Evolutionary conservation across 2,888 invertebrate species (phyloP).

Genomic region (Caradrina kadenii): DNA sequence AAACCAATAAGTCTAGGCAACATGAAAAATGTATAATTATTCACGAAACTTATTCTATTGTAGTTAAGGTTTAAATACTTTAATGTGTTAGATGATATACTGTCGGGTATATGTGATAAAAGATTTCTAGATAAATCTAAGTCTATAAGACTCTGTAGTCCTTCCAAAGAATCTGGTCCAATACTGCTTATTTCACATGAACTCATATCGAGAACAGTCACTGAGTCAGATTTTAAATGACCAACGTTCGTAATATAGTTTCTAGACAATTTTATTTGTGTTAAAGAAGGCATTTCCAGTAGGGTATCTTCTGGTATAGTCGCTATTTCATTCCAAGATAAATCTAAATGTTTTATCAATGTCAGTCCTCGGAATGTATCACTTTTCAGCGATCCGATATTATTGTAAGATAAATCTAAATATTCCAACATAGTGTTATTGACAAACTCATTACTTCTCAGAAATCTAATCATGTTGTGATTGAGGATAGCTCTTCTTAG

Average conservation of each 20-base stretch:
- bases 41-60: slow-evolving; percentile 91
- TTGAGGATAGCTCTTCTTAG: slow-evolving; percentile 90
- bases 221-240: slow-evolving; percentile 90
- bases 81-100: slow-evolving; percentile 91
- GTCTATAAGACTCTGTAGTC: slow-evolving; percentile 90
- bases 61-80: slow-evolving; percentile 91
- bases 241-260: slow-evolving; percentile 92
- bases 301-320: slow-evolving; percentile 91
- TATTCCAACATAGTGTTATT: slow-evolving; percentile 91
- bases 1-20: slow-evolving; percentile 91
- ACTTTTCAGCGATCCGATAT: slow-evolving; percentile 90
- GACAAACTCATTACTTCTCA: slow-evolving; percentile 91
- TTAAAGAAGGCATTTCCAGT: slow-evolving; percentile 90
- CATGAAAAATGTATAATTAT: slow-evolving; percentile 91
- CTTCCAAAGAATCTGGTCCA: slow-evolving; percentile 89
- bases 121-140: slow-evolving; percentile 93
- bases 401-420: slow-evolving; percentile 92
- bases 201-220: slow-evolving; percentile 91
- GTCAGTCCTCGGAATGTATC: slow-evolving; percentile 91
- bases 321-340: slow-evolving; percentile 93
- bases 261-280: slow-evolving; percentile 91
- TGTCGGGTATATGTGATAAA: slow-evolving; percentile 91
- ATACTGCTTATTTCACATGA: slow-evolving; percentile 92
- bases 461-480: slow-evolving; percentile 91
- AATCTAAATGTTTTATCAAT: slow-evolving; percentile 91